Evolutionary conservation across 2,113 vertebrate genomes (phyloP).

Genomic region (Pyrgilauda ruficollis): DNA sequence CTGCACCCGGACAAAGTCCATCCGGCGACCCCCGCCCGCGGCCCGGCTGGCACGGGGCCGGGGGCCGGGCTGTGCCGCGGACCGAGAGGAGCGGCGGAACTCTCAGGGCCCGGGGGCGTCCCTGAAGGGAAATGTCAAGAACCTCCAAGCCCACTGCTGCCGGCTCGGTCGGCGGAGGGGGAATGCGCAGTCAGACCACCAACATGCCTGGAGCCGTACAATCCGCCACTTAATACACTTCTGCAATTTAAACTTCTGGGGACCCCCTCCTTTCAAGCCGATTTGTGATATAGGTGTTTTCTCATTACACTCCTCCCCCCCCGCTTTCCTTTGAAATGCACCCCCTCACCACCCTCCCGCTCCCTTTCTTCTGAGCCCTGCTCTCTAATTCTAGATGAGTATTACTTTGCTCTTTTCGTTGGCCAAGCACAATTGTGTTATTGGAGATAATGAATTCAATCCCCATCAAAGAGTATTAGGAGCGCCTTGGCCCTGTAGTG

Average conservation of each 20-base stretch:
- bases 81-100: not conserved
- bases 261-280: slow-evolving; percentile 48
- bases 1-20: not conserved
- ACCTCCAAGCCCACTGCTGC: not conserved
- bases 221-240: slow-evolving; percentile 65
- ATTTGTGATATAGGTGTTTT: slow-evolving; percentile 70
- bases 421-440: slow-evolving; percentile 95
- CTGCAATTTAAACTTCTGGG: slow-evolving; percentile 46
- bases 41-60: not conserved
- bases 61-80: not conserved
- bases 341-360: slow-evolving; percentile 66
- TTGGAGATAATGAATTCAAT: slow-evolving; percentile 99
- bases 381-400: slow-evolving; percentile 81
- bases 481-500: slow-evolving; percentile 85
- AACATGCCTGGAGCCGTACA: slow-evolving; percentile 35
- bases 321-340: slow-evolving; percentile 53
- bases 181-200: slow-evolving; percentile 56
- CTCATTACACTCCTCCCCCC: not conserved
- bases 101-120: not conserved
- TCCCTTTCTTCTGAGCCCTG: slow-evolving; percentile 72
- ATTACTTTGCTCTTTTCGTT: slow-evolving; percentile 98
- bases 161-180: not conserved
- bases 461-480: slow-evolving; percentile 97
- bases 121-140: not conserved
- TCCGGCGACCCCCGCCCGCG: not conserved